Conservation (phyloP, 2,797 vertebrate genomes). For the Hydrophis major region DNA sequence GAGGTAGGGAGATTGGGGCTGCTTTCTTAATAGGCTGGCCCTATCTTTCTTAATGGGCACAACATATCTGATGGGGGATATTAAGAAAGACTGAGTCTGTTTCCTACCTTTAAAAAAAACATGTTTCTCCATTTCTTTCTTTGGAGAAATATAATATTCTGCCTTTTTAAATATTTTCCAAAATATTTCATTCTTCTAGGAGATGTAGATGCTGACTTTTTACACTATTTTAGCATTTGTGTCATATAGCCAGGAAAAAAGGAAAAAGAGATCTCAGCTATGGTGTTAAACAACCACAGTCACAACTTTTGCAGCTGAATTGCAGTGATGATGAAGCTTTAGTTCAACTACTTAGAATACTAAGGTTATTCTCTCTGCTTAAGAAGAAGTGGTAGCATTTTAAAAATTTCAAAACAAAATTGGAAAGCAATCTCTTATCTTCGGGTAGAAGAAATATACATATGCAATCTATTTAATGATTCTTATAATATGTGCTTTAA, state of each 20-base stretch:
- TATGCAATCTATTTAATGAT: not conserved
- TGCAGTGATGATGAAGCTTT: not conserved
- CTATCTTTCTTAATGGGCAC: too few species aligned
- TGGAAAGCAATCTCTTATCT: slow-evolving; percentile 41
- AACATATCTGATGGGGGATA: too few species aligned
- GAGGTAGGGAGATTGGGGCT: too few species aligned
- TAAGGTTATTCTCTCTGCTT: slow-evolving; percentile 8
- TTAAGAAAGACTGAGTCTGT: too few species aligned
- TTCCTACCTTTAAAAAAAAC: too few species aligned
- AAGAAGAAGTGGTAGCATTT: slow-evolving; percentile 37
- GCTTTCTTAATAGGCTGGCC: too few species aligned
- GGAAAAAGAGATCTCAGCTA: not conserved
- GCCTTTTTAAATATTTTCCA: too few species aligned
- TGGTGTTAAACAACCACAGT: not conserved
- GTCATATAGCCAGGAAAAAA: not conserved
- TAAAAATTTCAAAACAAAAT: slow-evolving; percentile 27
- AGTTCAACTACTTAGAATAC: not conserved
- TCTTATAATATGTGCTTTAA: not conserved
- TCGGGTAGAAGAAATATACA: not conserved
- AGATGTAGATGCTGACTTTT: too few species aligned
- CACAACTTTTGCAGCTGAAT: not conserved
- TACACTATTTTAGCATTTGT: not conserved
- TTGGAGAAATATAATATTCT: too few species aligned
- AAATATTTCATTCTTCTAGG: too few species aligned
- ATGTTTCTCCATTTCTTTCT: too few species aligned